phyloP scores from a whole-genome alignment of 2,113 vertebrate species.

The Pluvianellus socialis region DNA sequence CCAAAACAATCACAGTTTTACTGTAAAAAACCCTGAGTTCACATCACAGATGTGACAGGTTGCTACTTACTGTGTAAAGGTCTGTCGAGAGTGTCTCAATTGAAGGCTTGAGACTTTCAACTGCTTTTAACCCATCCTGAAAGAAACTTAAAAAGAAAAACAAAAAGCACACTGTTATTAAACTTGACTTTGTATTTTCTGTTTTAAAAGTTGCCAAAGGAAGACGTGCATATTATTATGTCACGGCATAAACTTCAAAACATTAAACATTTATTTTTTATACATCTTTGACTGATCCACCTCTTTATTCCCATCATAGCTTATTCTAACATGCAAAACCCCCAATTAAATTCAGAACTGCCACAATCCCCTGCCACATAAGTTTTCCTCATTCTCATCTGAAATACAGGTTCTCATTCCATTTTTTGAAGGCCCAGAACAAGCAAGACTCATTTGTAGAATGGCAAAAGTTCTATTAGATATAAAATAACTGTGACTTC shows the following conservation, averaged over 20 bases:
- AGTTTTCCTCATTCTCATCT: background rate
- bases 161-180: background rate
- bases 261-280: background rate
- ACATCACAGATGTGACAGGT: background rate
- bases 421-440: background rate
- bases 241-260: background rate
- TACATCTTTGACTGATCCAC: background rate
- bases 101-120: conserved; percentile 96
- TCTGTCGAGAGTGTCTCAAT: conserved; percentile 96
- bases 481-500: background rate
- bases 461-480: background rate
- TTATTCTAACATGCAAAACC: background rate
- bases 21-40: background rate
- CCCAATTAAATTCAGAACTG: background rate
- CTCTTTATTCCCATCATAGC: background rate
- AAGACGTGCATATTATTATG: background rate
- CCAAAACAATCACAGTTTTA: background rate
- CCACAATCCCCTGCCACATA: background rate
- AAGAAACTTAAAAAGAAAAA: conserved; percentile 85
- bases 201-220: background rate
- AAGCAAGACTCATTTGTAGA: background rate
- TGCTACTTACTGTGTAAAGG: conserved; percentile 85
- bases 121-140: conserved; percentile 97
- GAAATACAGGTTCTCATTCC: background rate
- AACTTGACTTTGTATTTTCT: background rate